Conservation (phyloP, 1,140 invertebrate genomes). For the Drosophila malerkotliana region DNA sequence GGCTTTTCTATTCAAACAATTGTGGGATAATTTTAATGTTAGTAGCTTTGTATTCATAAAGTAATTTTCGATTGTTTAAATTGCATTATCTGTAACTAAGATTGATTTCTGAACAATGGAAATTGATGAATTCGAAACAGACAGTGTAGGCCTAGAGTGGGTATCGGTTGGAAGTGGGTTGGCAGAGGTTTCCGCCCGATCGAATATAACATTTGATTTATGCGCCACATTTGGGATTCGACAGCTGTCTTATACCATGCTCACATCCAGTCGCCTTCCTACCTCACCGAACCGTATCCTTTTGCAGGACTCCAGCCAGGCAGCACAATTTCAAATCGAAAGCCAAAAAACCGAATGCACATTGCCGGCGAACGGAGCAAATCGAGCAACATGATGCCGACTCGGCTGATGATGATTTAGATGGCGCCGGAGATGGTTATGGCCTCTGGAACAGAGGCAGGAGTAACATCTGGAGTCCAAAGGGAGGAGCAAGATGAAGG, state of each 20-base stretch:
- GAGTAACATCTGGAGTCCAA: slow-evolving; percentile 23
- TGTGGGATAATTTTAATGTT: neutral
- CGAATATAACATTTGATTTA: slow-evolving; percentile 64
- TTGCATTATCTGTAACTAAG: slow-evolving; percentile 20
- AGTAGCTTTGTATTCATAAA: neutral
- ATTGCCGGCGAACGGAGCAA: slow-evolving; percentile 32
- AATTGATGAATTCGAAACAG: slow-evolving; percentile 38
- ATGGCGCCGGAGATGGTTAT: slow-evolving; percentile 19
- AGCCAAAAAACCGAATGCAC: slow-evolving; percentile 58
- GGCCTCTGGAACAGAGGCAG: slow-evolving; percentile 28
- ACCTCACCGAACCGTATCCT: slow-evolving; percentile 3
- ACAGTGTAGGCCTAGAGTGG: slow-evolving; percentile 13
- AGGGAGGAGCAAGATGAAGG: neutral
- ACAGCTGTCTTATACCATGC: slow-evolving; percentile 65
- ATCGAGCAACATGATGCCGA: slow-evolving; percentile 26
- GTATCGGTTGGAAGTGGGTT: neutral
- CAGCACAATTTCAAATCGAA: slow-evolving; percentile 40
- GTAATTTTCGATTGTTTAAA: neutral
- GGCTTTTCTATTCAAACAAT: neutral
- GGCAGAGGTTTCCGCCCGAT: slow-evolving; percentile 23
- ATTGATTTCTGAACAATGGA: slow-evolving; percentile 13
- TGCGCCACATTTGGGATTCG: slow-evolving; percentile 49
- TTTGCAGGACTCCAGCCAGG: slow-evolving; percentile 16
- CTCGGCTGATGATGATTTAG: slow-evolving; percentile 40
- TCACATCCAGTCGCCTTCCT: slow-evolving; percentile 17